Percentiles rank a stretch among this genome's conserved stretches.
Conservation (phyloP, 2,113 vertebrate species). For the Todiramphus chloris region DNA sequence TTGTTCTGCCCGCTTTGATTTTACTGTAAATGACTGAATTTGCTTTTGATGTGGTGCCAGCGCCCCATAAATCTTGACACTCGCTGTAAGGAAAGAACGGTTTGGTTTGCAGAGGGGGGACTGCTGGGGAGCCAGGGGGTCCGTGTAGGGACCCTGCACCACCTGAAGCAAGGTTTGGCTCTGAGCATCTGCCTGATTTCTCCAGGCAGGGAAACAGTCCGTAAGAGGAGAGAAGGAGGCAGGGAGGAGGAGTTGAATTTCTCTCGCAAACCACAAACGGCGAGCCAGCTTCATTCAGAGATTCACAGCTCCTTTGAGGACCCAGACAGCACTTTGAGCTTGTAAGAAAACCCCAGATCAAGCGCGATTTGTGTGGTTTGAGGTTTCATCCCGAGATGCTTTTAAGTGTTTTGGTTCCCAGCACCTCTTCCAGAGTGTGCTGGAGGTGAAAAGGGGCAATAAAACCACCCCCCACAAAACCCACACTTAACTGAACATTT, state of each 20-base stretch:
- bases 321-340: not conserved
- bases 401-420: constrained; percentile 44
- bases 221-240: not conserved
- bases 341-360: constrained; percentile 42
- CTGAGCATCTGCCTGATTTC: not conserved
- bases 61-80: constrained; percentile 50
- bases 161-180: not conserved
- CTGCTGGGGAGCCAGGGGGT: not conserved
- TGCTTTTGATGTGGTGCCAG: constrained; percentile 72
- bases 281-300: not conserved
- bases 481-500: constrained; percentile 49
- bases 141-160: accelerated
- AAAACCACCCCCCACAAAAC: constrained; percentile 52
- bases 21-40: constrained; percentile 71
- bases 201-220: not conserved
- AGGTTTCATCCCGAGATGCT: constrained; percentile 45
- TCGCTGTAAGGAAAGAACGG: not conserved
- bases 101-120: not conserved
- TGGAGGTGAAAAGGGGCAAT: constrained; percentile 46
- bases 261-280: not conserved
- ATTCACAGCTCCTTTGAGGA: constrained; percentile 4
- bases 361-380: constrained; percentile 44
- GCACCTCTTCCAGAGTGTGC: constrained; percentile 30
- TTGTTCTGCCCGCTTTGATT: constrained; percentile 69
- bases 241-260: not conserved